Evolutionary conservation across 2,113 vertebrate species (phyloP), one percentile per base, ranked within the genome.

Genomic region (Gorsachius goisagi): DNA sequence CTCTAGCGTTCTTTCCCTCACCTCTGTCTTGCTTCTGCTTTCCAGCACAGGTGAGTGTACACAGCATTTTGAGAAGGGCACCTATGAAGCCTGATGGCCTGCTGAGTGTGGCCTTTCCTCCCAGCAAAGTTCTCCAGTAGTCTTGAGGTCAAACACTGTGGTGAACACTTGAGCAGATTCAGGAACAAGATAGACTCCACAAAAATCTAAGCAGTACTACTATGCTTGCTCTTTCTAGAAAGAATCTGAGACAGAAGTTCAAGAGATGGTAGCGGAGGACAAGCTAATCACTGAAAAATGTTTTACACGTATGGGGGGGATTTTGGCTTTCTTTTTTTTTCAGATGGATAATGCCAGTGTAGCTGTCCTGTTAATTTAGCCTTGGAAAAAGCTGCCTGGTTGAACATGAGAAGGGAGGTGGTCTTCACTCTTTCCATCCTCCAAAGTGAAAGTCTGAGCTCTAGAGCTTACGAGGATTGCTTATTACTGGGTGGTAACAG

Each of bases 231-330:
- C 35, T 56, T 60, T n/a, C 26, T 60, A 19, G 49, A 30, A 49
- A 0, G 79, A 56, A 20, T 18, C 28, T 21, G 55, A 91, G 80
- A 33, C 68, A 84, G 33, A 39, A 72, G 52, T 9, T 79, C 6
- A 30, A 30, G 72, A 59, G 15, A 0, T 66, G 60, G 26, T 71
- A 89, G 18, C 26, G 66, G 41, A 73, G 72, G 15, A 33, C 11
- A 19, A 67, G 37, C 22, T 56, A 18, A 66, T 83, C n/a, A 4
- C 59, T 37, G 35, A 17, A 20, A 80, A 77, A 77, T 77, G 28
- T 11, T 92, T 26, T 41, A 0, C 23, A 1, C 64, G 0, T 24
- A 2, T 55, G 4, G 8, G 35, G 26, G 28, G 66, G 14, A 21
- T 64, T 32, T 5, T 47, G 37, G 62, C 11, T 5, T 52, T 55